Conservation (phyloP, 2,888 invertebrate genomes). For the Acanthoscelides obtectus region DNA sequence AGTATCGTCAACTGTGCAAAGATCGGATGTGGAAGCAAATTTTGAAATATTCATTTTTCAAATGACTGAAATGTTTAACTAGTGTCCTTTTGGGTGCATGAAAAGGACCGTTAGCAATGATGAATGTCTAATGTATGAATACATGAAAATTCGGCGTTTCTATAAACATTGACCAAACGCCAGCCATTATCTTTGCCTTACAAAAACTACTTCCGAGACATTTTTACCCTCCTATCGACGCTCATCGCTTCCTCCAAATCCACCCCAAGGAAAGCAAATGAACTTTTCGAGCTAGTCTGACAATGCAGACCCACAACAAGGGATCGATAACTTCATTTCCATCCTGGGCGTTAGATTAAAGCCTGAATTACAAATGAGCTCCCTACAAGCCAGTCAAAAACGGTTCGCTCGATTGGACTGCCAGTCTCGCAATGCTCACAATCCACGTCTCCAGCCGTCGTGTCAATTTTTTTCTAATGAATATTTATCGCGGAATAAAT, state of each 20-base stretch:
- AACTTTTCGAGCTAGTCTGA: background rate
- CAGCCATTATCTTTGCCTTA: no score
- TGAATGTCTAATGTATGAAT: no score
- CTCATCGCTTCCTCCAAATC: background rate
- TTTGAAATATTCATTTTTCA: no score
- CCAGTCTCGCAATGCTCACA: background rate
- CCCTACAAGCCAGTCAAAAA: background rate
- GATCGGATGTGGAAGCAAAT: no score
- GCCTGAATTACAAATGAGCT: background rate
- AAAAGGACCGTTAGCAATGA: no score
- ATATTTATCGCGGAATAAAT: conserved; percentile 8
- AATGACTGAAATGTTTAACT: no score
- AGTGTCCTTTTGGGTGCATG: no score
- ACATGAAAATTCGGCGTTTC: no score
- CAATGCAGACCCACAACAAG: background rate
- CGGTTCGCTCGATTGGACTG: background rate
- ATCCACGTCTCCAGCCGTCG: background rate
- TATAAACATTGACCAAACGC: no score
- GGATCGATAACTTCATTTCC: background rate
- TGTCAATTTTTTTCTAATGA: background rate
- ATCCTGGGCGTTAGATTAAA: background rate
- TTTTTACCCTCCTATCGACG: background rate
- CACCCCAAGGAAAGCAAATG: background rate
- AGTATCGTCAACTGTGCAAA: no score
- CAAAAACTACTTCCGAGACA: background rate